phyloP scores from a whole-genome alignment of 1,140 invertebrate genomes.

The Drosophila grimshawi region DNA sequence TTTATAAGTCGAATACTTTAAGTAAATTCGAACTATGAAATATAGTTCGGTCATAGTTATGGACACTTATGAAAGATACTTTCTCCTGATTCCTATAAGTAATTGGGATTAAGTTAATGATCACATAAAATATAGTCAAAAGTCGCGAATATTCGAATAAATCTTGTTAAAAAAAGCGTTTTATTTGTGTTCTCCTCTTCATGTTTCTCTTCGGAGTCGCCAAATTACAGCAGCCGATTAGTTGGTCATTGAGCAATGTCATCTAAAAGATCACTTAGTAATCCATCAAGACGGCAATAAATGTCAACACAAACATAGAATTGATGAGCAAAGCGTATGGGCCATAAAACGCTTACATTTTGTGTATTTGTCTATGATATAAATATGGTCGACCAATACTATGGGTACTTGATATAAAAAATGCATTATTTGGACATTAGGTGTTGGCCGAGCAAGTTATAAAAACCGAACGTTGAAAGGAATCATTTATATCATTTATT shows the following conservation, averaged over 20 bases:
- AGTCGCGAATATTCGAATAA: too few species aligned
- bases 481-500: slow-evolving; percentile 52
- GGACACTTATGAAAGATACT: too few species aligned
- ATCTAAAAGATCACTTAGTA: slow-evolving; percentile 57
- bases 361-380: neutral
- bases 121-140: too few species aligned
- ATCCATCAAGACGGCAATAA: slow-evolving; percentile 65
- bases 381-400: neutral
- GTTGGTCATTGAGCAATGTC: slow-evolving; percentile 14
- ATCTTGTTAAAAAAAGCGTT: neutral
- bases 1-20: too few species aligned
- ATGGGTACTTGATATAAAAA: slow-evolving; percentile 42
- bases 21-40: too few species aligned
- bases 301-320: slow-evolving; percentile 10
- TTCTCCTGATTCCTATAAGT: too few species aligned
- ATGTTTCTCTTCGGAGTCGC: neutral
- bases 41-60: too few species aligned
- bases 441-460: slow-evolving; percentile 54
- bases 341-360: slow-evolving; percentile 23
- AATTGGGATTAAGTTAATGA: too few species aligned
- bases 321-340: slow-evolving; percentile 10
- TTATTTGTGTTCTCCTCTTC: neutral
- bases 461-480: slow-evolving; percentile 49
- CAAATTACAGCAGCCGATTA: slow-evolving; percentile 7
- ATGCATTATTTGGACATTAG: slow-evolving; percentile 74